A percentile compares a stretch with the other conserved stretches of the same genome.
These are phyloP conservation scores for Zaprionus ornatus DNA, from an alignment of 1,140 invertebrate species.

Conservation along the genomic window DNA sequence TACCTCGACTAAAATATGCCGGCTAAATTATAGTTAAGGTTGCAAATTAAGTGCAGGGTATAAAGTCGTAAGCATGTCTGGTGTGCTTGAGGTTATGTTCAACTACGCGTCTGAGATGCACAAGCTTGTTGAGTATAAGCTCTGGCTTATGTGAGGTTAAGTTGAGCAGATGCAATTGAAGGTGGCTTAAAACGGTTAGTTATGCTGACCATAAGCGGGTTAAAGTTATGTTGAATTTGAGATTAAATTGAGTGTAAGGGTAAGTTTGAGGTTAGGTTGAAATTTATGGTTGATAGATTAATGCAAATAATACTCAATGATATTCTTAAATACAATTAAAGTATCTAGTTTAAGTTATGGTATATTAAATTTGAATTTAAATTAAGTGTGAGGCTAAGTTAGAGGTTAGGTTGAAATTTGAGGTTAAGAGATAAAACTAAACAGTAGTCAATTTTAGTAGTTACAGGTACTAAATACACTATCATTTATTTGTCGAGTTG, in stretches of 20 bases:
- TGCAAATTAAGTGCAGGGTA: constrained; percentile 29
- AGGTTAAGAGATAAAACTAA: neutral
- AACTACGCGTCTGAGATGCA: neutral
- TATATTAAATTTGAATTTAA: neutral
- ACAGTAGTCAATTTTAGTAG: too few species aligned
- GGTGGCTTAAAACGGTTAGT: neutral
- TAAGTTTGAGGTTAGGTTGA: neutral
- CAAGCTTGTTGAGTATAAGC: constrained; percentile 6
- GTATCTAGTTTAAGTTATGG: neutral
- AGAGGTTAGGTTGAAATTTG: neutral
- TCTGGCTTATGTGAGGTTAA: constrained; percentile 11
- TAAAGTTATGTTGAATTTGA: constrained; percentile 4
- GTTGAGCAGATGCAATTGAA: neutral
- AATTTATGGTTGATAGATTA: neutral
- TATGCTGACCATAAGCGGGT: neutral
- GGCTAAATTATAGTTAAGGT: constrained; percentile 31
- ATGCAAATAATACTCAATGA: too few species aligned
- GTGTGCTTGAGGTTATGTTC: constrained; percentile 31
- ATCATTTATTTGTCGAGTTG: too few species aligned
- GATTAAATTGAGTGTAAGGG: neutral
- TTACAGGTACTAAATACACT: too few species aligned
- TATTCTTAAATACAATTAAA: too few species aligned
- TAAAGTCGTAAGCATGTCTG: constrained; percentile 9
- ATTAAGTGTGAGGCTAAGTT: neutral
- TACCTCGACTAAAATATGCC: constrained; percentile 15